Evolutionary conservation across 2,888 invertebrate genomes (phyloP).

Genomic region (Lamproptera curius): DNA sequence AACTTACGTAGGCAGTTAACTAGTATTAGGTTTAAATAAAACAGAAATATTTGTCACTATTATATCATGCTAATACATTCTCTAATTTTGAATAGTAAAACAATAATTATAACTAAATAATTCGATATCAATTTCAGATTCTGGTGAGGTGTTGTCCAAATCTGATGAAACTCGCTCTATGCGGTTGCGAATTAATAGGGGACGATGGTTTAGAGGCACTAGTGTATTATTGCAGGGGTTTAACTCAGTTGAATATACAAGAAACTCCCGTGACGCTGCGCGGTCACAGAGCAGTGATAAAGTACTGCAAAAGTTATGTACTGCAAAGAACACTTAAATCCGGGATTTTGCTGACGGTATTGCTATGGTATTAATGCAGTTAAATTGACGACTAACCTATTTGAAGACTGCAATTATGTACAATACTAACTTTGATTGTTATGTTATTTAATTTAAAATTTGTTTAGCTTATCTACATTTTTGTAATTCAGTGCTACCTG

Average conservation of each 20-base stretch:
- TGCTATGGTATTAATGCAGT: background rate
- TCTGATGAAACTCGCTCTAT: slow-evolving; percentile 91
- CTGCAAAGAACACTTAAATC: slow-evolving; percentile 98
- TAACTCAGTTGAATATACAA: slow-evolving; percentile 95
- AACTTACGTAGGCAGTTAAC: too few relatives aligned
- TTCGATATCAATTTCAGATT: slow-evolving; percentile 82
- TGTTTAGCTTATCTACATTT: too few relatives aligned
- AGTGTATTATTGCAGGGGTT: slow-evolving; percentile 92
- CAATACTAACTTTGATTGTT: too few relatives aligned
- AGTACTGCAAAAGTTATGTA: slow-evolving; percentile 94
- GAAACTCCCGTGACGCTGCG: slow-evolving; percentile 94
- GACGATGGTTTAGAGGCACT: slow-evolving; percentile 91
- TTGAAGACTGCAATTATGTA: too few relatives aligned
- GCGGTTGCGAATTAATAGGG: slow-evolving; percentile 94
- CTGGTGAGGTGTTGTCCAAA: slow-evolving; percentile 94
- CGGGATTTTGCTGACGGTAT: slow-evolving; percentile 86
- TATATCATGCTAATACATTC: too few relatives aligned
- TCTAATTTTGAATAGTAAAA: too few relatives aligned
- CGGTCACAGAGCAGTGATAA: slow-evolving; percentile 94
- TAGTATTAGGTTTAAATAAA: too few relatives aligned
- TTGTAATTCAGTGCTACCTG: background rate
- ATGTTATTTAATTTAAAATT: too few relatives aligned
- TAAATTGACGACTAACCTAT: background rate
- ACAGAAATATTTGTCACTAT: too few relatives aligned
- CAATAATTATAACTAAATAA: too few relatives aligned